Conservation (phyloP, 2,888 invertebrate species). For the Erebia ligea region DNA sequence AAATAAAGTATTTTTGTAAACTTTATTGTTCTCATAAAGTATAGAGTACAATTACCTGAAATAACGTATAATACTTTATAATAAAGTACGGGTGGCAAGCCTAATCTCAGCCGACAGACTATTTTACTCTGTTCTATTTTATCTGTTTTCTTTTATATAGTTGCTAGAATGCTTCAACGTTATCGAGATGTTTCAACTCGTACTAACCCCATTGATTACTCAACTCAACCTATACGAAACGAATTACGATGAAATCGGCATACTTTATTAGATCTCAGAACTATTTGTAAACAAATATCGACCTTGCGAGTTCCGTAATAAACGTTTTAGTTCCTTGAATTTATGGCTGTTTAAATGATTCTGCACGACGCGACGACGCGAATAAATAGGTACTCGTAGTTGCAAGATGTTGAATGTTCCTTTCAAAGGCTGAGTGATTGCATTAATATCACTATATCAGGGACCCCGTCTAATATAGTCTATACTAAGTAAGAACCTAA, state of each 20-base stretch:
- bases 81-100: no score
- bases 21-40: no score
- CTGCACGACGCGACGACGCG: conserved; percentile 1
- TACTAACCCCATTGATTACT: neutral
- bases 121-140: no score
- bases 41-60: no score
- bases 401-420: conserved; percentile 7
- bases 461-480: no score
- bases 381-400: neutral
- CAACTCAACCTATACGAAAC: neutral
- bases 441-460: neutral
- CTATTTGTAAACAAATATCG: conserved; percentile 36
- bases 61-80: no score
- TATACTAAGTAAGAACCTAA: no score
- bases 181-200: no score
- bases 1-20: no score
- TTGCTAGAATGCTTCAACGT: no score
- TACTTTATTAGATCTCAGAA: conserved; percentile 30
- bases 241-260: conserved; percentile 12
- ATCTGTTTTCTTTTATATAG: no score
- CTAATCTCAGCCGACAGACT: no score
- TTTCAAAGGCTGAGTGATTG: neutral
- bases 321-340: conserved; percentile 21
- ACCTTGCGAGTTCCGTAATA: conserved; percentile 30
- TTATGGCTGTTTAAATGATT: neutral